phyloP scores from a whole-genome alignment of 2,888 invertebrate genomes.

The Troides oblongomaculatus region DNA sequence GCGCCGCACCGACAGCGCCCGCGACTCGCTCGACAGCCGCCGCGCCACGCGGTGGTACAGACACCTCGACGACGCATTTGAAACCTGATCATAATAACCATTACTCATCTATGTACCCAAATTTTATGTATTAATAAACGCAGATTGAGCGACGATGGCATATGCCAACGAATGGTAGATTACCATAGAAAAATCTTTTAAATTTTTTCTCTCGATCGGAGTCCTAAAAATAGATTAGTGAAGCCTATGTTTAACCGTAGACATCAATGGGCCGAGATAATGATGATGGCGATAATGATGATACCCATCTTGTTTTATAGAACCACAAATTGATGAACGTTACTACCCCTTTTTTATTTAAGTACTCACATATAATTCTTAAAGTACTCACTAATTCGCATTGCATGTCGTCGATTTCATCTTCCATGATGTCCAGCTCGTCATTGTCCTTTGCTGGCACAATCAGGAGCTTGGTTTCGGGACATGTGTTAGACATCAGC shows the following conservation, averaged over 20 bases:
- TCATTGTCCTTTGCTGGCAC: slow-evolving; percentile 69
- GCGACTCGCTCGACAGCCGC: slow-evolving; percentile 58
- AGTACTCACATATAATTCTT: slow-evolving; percentile 39
- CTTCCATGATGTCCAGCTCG: slow-evolving; percentile 73
- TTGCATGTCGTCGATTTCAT: slow-evolving; percentile 66
- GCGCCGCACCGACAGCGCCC: slow-evolving; percentile 44
- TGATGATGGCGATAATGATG: too few relatives aligned
- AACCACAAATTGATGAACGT: too few relatives aligned
- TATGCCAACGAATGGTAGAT: too few relatives aligned
- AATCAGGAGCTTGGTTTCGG: slow-evolving; percentile 68
- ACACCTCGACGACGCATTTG: slow-evolving; percentile 68
- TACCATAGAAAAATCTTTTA: too few relatives aligned
- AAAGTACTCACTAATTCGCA: slow-evolving; percentile 62
- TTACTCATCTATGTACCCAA: background rate
- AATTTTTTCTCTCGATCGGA: too few relatives aligned
- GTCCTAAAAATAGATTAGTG: too few relatives aligned
- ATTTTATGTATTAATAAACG: background rate
- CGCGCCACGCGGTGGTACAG: slow-evolving; percentile 62
- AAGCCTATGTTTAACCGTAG: too few relatives aligned
- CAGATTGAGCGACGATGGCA: too few relatives aligned
- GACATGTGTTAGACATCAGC: slow-evolving; percentile 53
- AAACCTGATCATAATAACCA: slow-evolving; percentile 46
- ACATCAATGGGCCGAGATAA: too few relatives aligned
- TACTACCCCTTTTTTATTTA: too few relatives aligned
- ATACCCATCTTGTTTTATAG: too few relatives aligned